Conservation (phyloP, 2,888 invertebrate genomes). For the Timema podura region DNA sequence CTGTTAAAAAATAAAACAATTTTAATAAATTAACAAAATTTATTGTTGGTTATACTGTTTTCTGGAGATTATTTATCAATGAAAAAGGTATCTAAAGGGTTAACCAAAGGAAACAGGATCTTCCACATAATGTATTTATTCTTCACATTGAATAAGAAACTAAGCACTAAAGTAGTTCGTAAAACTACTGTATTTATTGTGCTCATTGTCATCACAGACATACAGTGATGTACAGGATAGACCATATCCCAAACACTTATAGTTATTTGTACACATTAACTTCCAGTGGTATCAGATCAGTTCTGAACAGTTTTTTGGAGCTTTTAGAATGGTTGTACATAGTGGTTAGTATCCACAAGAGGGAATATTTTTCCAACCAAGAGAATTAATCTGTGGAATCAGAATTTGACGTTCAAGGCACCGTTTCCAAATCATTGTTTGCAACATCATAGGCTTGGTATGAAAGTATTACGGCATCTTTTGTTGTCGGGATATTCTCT, state of each 20-base stretch:
- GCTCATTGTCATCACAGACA: conserved; percentile 1
- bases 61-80: too few species aligned
- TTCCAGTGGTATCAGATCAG: conserved; percentile 10
- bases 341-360: neutral
- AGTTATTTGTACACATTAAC: conserved; percentile 2
- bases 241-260: conserved; percentile 6
- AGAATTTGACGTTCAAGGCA: neutral
- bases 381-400: neutral
- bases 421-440: too few species aligned
- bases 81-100: too few species aligned
- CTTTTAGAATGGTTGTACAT: neutral
- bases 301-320: neutral
- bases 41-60: too few species aligned
- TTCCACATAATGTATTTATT: too few species aligned
- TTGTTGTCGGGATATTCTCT: too few species aligned
- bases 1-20: too few species aligned
- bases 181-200: neutral
- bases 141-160: too few species aligned
- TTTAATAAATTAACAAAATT: too few species aligned
- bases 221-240: conserved; percentile 6
- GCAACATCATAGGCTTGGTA: too few species aligned
- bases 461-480: too few species aligned
- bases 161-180: neutral
- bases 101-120: too few species aligned
- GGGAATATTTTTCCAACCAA: conserved; percentile 1